A percentile compares a stretch with the other conserved stretches of the same genome.
Evolutionary conservation across 2,888 invertebrate genomes (phyloP).

Genomic region (Gymnosoma rotundatum): DNA sequence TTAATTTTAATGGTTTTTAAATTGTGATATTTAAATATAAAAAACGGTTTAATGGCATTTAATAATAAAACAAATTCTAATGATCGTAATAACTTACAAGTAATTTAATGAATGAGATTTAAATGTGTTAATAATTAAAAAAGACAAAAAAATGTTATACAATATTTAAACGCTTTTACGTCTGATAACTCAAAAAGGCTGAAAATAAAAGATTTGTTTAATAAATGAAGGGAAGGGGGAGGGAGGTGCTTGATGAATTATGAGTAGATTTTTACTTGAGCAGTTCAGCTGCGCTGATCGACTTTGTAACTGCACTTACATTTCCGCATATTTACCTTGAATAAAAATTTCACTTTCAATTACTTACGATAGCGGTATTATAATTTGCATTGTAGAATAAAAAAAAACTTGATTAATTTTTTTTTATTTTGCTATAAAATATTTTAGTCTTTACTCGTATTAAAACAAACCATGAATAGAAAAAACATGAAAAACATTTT

Average conservation of each 20-base stretch:
- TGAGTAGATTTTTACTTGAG: neutral
- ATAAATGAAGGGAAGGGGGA: neutral
- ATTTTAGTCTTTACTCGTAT: constrained; percentile 19
- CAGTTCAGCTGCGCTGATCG: too few species aligned
- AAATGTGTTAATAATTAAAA: constrained; percentile 10
- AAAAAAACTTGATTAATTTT: constrained; percentile 27
- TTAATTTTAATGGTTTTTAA: too few species aligned
- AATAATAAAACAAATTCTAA: neutral
- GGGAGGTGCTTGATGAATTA: neutral
- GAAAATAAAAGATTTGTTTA: neutral
- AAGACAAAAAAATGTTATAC: neutral
- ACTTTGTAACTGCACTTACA: neutral
- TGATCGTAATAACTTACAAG: constrained; percentile 11
- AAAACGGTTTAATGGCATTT: neutral
- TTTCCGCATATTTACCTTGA: constrained; percentile 49
- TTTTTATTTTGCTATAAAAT: neutral
- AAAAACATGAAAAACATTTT: neutral
- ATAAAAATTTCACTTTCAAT: constrained; percentile 51
- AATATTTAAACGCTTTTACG: too few species aligned
- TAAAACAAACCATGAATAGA: neutral
- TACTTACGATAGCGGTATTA: constrained; percentile 1
- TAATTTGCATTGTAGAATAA: constrained; percentile 29
- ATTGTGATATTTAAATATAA: too few species aligned
- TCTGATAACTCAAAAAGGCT: neutral
- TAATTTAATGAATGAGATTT: neutral